A percentile compares a stretch with the other conserved stretches of the same genome.
These are phyloP conservation scores for Acanthaster planci DNA, from an alignment of 35 echinoderm and acorn worm genomes.

Conservation along the genomic window DNA sequence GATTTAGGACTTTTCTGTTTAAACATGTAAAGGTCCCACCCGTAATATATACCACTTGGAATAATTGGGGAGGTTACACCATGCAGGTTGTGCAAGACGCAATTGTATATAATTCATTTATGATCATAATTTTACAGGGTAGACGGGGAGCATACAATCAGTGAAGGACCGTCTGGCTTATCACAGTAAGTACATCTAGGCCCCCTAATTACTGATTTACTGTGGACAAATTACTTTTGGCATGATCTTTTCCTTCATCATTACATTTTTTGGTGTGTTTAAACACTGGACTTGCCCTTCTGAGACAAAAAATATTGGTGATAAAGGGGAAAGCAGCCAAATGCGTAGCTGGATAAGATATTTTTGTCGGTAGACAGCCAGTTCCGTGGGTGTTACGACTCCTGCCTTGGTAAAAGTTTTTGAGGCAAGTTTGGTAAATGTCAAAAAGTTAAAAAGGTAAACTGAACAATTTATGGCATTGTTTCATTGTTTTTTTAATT, in stretches of 20 bases:
- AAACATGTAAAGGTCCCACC: no score
- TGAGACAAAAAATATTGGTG: no score
- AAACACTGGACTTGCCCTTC: no score
- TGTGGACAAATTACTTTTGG: no score
- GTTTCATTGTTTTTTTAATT: neutral
- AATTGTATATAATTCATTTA: neutral
- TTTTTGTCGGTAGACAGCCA: neutral
- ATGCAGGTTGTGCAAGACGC: no score
- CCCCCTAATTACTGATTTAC: no score
- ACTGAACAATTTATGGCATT: neutral
- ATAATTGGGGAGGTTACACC: no score
- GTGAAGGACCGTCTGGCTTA: conserved; percentile 28
- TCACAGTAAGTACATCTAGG: conserved; percentile 20
- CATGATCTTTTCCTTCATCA: no score
- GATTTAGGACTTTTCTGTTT: no score
- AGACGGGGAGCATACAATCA: conserved; percentile 32
- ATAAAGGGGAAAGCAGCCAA: no score
- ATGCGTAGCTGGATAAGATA: neutral
- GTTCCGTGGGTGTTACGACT: neutral
- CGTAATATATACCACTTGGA: no score
- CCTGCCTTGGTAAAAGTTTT: neutral
- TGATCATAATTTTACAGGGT: conserved; percentile 19
- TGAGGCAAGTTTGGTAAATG: neutral
- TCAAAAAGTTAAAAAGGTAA: neutral
- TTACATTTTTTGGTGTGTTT: no score